phyloP scores from a whole-genome alignment of 2,888 invertebrate genomes.

The Dryococelus australis region DNA sequence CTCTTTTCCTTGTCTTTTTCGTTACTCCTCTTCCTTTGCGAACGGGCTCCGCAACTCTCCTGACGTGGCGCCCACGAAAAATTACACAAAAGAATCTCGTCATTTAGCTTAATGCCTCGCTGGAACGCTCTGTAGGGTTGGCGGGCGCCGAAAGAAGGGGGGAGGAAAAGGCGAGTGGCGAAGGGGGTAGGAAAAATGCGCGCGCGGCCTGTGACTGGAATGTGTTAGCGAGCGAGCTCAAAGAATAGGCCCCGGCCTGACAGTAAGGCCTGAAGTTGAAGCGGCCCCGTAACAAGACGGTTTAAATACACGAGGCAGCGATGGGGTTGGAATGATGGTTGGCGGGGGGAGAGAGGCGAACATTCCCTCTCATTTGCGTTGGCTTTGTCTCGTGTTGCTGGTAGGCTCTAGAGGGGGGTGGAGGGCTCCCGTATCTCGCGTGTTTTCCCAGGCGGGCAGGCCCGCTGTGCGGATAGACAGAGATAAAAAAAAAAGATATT shows the following conservation, averaged over 20 bases:
- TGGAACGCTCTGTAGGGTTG: not conserved
- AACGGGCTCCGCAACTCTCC: not conserved
- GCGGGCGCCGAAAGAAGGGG: not conserved
- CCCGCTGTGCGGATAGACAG: not conserved
- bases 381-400: not conserved
- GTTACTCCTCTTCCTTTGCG: not conserved
- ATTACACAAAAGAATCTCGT: constrained; percentile 16
- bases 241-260: not conserved
- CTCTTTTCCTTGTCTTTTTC: not conserved
- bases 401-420: too few species aligned
- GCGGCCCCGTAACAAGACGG: constrained; percentile 12
- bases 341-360: not conserved
- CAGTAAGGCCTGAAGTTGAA: not conserved
- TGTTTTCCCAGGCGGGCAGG: not conserved
- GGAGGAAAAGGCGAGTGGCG: not conserved
- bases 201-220: not conserved
- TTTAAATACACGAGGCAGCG: not conserved
- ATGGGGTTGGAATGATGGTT: not conserved
- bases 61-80: constrained; percentile 5
- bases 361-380: constrained; percentile 1
- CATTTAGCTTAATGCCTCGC: not conserved
- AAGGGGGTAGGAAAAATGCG: not conserved
- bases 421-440: not conserved
- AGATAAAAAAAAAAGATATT: not conserved
- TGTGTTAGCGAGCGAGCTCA: not conserved